Evolutionary conservation across 2,797 vertebrate species (phyloP).

Genomic region (Acanthornis magna): DNA sequence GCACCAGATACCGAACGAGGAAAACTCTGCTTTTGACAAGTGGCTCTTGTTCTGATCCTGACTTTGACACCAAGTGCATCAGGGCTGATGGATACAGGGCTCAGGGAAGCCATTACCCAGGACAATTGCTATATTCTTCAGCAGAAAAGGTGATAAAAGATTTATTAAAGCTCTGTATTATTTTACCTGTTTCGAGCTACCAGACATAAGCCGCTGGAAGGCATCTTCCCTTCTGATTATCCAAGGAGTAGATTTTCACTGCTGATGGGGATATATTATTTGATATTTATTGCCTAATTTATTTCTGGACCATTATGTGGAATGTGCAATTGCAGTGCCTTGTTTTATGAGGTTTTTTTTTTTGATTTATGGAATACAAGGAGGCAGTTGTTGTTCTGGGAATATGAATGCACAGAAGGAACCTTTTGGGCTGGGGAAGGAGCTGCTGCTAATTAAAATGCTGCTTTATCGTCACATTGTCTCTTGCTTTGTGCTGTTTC

Average conservation of each 20-base stretch:
- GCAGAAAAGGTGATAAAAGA: slow-evolving; percentile 17
- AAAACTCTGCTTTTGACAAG: not conserved
- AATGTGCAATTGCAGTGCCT: slow-evolving; percentile 34
- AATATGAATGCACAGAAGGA: slow-evolving; percentile 11
- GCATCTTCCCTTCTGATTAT: not conserved
- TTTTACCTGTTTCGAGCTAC: not conserved
- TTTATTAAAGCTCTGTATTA: not conserved
- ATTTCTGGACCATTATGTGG: slow-evolving; percentile 42
- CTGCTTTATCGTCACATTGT: slow-evolving; percentile 49
- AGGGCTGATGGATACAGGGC: not conserved
- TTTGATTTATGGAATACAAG: slow-evolving; percentile 27
- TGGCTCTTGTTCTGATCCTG: not conserved
- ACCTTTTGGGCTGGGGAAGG: slow-evolving; percentile 30
- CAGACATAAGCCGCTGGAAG: not conserved
- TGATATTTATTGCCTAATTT: slow-evolving; percentile 57
- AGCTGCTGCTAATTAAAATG: slow-evolving; percentile 49
- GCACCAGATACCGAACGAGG: not conserved
- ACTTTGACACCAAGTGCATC: not conserved
- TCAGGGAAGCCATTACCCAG: not conserved
- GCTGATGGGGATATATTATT: slow-evolving; percentile 46
- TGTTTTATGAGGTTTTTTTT: not conserved
- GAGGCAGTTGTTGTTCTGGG: not conserved
- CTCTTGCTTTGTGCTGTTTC: slow-evolving; percentile 19
- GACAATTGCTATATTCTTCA: not conserved
- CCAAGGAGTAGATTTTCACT: not conserved